These are phyloP conservation scores for Myrmecobius fasciatus DNA, from an alignment of 2,113 vertebrate genomes.

Conservation along the genomic window DNA sequence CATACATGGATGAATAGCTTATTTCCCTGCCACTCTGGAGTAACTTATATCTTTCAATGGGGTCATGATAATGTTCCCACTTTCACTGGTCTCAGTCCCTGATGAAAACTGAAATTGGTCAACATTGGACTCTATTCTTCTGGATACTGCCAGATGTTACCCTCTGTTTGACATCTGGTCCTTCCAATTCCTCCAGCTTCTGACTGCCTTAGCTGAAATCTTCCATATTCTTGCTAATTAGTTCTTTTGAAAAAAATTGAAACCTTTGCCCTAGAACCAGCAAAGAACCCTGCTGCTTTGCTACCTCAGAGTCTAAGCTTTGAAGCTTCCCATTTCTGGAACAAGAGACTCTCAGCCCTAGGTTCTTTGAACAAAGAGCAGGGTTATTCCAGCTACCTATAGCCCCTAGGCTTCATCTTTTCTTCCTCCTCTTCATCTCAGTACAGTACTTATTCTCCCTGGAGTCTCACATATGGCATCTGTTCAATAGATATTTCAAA, in stretches of 20 bases:
- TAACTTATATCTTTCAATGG: not conserved
- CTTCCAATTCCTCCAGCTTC: not conserved
- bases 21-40: not conserved
- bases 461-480: not conserved
- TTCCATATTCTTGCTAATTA: not conserved
- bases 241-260: not conserved
- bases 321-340: not conserved
- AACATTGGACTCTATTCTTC: not conserved
- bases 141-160: not conserved
- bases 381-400: not conserved
- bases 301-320: not conserved
- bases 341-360: not conserved
- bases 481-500: not conserved
- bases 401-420: not conserved
- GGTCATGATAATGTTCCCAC: not conserved
- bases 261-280: not conserved
- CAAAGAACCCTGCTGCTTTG: not conserved
- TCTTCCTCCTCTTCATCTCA: not conserved
- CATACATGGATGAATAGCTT: not conserved
- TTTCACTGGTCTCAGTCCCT: not conserved
- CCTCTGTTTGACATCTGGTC: not conserved
- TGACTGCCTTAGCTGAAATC: not conserved
- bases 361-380: not conserved
- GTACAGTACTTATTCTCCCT: not conserved
- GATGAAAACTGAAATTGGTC: not conserved